Percentiles rank a stretch among this genome's conserved stretches.
Conservation (phyloP, 2,797 vertebrate genomes). For the Salmo trutta region DNA sequence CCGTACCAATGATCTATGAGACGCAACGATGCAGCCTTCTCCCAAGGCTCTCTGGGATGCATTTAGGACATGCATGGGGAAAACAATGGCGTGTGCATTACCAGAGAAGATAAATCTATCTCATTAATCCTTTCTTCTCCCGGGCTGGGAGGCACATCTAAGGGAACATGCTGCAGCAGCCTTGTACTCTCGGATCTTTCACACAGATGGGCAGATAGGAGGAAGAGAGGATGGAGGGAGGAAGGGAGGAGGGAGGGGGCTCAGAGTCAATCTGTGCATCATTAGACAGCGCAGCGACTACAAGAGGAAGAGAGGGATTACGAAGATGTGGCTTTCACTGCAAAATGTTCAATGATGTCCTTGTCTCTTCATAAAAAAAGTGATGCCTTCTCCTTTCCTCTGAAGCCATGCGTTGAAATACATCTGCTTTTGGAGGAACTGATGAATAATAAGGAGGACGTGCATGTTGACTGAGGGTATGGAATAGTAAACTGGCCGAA, state of each 20-base stretch:
- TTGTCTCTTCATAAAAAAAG: constrained; percentile 55
- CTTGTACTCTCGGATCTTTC: constrained; percentile 63
- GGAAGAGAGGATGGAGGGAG: constrained; percentile 25
- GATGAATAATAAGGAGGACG: constrained; percentile 15
- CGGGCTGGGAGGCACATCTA: constrained; percentile 71
- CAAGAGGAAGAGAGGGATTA: constrained; percentile 69
- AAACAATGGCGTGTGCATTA: constrained; percentile 73
- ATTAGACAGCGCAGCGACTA: constrained; percentile 67
- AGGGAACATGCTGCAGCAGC: constrained; percentile 62
- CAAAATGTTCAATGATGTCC: constrained; percentile 68
- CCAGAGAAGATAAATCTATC: constrained; percentile 79
- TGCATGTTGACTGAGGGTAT: constrained; percentile 8
- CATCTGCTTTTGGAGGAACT: constrained; percentile 23
- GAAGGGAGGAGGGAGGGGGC: constrained; percentile 47
- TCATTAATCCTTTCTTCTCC: constrained; percentile 80
- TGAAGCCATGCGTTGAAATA: constrained; percentile 39
- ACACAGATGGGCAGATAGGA: constrained; percentile 67
- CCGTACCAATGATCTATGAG: constrained; percentile 63
- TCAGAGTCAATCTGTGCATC: constrained; percentile 77
- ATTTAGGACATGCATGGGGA: constrained; percentile 70
- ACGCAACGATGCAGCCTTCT: constrained; percentile 63
- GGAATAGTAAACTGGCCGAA: constrained; percentile 18
- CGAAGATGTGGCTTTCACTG: constrained; percentile 65
- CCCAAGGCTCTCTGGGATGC: constrained; percentile 70
- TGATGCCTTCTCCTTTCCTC: constrained; percentile 24